phyloP scores from a whole-genome alignment of 2,113 vertebrate genomes.

The Atherinomorus stipes region DNA sequence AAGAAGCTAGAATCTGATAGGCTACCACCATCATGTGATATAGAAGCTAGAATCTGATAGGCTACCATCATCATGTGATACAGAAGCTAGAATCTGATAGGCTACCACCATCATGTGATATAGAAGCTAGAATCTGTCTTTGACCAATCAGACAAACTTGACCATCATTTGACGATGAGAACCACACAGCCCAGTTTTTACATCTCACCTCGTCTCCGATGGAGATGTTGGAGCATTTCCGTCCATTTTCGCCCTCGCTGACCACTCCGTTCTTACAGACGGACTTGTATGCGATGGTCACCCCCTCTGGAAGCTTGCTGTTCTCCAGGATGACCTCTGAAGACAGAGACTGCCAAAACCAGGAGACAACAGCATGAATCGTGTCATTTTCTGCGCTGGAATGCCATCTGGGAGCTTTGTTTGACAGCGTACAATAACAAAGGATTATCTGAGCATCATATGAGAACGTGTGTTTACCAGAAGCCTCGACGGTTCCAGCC shows the following conservation, averaged over 20 bases:
- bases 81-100: too few species aligned
- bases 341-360: conserved; percentile 89
- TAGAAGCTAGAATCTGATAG: too few species aligned
- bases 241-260: conserved; percentile 91
- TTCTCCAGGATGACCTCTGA: conserved; percentile 99
- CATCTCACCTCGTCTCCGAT: conserved; percentile 93
- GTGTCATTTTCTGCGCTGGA: conserved; percentile 24
- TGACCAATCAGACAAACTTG: not conserved
- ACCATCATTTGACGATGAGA: not conserved
- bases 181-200: not conserved
- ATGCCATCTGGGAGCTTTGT: conserved; percentile 58
- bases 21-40: too few species aligned
- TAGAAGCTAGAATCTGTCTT: not conserved
- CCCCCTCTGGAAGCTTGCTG: conserved; percentile 93
- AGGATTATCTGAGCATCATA: conserved; percentile 8
- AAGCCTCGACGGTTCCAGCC: not conserved
- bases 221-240: conserved; percentile 97
- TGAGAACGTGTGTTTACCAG: not conserved
- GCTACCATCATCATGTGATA: too few species aligned
- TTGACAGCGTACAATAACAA: conserved; percentile 40
- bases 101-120: too few species aligned
- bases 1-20: too few species aligned
- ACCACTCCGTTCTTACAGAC: conserved; percentile 95
- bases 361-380: conserved; percentile 38
- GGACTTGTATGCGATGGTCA: conserved; percentile 93